Evolutionary conservation across 1,140 invertebrate genomes (phyloP).

Genomic region (Eumaeus atala): DNA sequence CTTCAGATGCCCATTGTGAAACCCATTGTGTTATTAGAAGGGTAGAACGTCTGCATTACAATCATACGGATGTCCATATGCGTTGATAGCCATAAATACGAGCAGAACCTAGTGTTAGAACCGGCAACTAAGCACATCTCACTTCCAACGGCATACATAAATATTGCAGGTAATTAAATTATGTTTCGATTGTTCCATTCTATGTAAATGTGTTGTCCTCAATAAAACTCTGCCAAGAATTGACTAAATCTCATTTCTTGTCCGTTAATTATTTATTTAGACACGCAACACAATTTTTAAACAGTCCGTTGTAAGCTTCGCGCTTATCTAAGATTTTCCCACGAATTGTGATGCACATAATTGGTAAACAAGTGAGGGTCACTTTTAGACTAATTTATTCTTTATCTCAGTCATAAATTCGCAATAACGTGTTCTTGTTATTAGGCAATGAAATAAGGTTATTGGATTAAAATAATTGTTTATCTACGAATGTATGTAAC

Average conservation of each 20-base stretch:
- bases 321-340: constrained; percentile 23
- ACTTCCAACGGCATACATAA: no score
- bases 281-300: constrained; percentile 16
- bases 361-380: not conserved
- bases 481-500: no score
- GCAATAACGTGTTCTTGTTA: not conserved
- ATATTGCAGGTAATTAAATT: no score
- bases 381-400: constrained; percentile 6
- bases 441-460: no score
- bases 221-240: not conserved
- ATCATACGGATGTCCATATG: no score
- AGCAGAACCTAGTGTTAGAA: not conserved
- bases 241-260: not conserved
- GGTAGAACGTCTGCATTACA: no score
- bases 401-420: constrained; percentile 7
- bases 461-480: no score
- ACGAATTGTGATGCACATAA: constrained; percentile 9
- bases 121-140: no score
- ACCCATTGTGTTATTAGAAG: no score
- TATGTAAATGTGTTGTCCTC: constrained; percentile 4
- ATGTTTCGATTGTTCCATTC: no score
- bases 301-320: constrained; percentile 14
- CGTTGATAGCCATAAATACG: not conserved
- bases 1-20: no score
- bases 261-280: constrained; percentile 3